phyloP scores from a whole-genome alignment of 2,888 invertebrate genomes.

The Himalopsyche tibetana region DNA sequence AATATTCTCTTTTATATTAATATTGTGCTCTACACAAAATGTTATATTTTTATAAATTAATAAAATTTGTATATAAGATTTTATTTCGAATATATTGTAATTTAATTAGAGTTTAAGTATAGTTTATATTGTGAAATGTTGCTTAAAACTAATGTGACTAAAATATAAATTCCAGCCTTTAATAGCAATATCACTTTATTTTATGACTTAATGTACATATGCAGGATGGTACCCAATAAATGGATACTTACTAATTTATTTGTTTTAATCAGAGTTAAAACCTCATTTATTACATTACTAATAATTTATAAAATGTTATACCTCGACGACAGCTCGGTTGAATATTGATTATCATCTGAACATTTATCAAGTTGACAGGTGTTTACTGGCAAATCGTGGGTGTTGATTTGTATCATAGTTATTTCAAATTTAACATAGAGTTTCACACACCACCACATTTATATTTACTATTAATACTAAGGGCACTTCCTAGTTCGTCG shows the following conservation, averaged over 20 bases:
- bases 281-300: neutral
- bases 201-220: constrained; percentile 42
- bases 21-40: constrained; percentile 27
- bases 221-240: constrained; percentile 45
- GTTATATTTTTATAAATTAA: constrained; percentile 43
- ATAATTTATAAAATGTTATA: too few species aligned
- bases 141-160: constrained; percentile 16
- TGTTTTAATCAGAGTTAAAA: neutral
- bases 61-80: constrained; percentile 41
- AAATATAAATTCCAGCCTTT: constrained; percentile 41
- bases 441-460: too few species aligned
- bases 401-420: too few species aligned
- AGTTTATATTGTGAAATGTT: constrained; percentile 35
- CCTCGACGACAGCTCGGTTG: too few species aligned
- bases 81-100: constrained; percentile 40
- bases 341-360: too few species aligned
- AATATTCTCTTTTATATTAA: constrained; percentile 13
- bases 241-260: constrained; percentile 18
- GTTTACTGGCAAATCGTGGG: too few species aligned
- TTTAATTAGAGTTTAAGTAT: constrained; percentile 11
- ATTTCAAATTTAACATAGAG: too few species aligned
- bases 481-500: too few species aligned
- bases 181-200: constrained; percentile 45
- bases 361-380: too few species aligned
- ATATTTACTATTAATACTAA: too few species aligned